phyloP scores from a whole-genome alignment of 2,797 vertebrate genomes.

The Bradypodion ventrale region DNA sequence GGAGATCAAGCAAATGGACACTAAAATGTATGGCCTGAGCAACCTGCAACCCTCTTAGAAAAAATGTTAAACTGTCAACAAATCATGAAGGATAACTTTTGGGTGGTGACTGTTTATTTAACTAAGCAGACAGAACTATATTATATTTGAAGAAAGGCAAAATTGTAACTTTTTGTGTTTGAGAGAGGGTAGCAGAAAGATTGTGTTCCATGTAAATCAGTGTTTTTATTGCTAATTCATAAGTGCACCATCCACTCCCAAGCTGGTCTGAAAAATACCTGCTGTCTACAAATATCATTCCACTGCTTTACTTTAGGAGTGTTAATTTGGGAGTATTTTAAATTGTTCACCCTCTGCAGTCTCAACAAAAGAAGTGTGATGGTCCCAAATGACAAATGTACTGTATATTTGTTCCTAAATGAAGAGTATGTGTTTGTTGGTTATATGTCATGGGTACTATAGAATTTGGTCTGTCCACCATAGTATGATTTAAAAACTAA shows the following conservation, averaged over 20 bases:
- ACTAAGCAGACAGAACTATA: not conserved
- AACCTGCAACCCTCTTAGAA: slow-evolving; percentile 9
- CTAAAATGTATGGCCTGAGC: slow-evolving; percentile 27
- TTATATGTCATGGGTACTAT: not conserved
- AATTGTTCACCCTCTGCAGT: not conserved
- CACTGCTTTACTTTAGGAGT: not conserved
- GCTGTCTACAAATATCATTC: not conserved
- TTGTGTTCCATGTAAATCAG: not conserved
- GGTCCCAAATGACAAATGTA: not conserved
- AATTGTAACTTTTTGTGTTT: not conserved
- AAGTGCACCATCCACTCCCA: not conserved
- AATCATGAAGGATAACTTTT: not conserved
- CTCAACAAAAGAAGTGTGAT: not conserved
- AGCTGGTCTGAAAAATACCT: not conserved
- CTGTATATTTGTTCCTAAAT: not conserved
- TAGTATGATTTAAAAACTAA: not conserved
- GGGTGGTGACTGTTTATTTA: not conserved
- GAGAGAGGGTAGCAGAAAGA: not conserved
- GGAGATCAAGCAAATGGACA: slow-evolving; percentile 34
- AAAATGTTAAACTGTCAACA: slow-evolving; percentile 12
- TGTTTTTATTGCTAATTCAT: not conserved
- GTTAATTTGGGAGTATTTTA: not conserved
- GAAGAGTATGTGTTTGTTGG: not conserved
- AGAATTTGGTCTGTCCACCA: not conserved
- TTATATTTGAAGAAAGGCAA: not conserved